A percentile compares a stretch with the other conserved stretches of the same genome.
Conservation (phyloP, 2,888 invertebrate genomes). For the Calameuta filiformis region DNA sequence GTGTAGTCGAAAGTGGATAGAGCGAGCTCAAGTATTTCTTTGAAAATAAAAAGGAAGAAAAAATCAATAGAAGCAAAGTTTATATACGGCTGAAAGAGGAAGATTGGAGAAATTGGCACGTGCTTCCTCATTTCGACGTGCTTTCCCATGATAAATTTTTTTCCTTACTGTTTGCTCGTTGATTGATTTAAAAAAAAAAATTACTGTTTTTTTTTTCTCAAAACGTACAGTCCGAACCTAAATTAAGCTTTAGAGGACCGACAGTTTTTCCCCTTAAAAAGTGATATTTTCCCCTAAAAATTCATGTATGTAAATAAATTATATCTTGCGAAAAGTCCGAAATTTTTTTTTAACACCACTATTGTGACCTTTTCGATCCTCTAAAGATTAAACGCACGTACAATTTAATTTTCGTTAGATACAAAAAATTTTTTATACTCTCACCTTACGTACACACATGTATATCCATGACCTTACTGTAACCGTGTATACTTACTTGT, state of each 20-base stretch:
- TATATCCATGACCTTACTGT: too few species aligned
- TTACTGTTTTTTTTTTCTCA: not conserved
- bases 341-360: too few species aligned
- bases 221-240: not conserved
- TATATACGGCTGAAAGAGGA: not conserved
- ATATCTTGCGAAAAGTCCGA: too few species aligned
- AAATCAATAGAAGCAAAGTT: not conserved
- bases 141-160: not conserved
- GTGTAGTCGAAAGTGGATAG: not conserved
- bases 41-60: not conserved
- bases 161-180: not conserved
- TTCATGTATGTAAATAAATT: too few species aligned
- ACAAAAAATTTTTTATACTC: not conserved
- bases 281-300: too few species aligned
- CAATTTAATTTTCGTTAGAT: not conserved
- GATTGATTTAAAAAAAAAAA: not conserved
- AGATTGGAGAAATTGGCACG: not conserved
- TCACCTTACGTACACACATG: not conserved
- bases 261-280: too few species aligned
- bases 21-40: not conserved
- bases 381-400: not conserved
- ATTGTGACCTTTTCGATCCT: too few species aligned
- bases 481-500: too few species aligned
- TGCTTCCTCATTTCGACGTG: not conserved
- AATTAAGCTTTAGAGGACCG: not conserved